A percentile compares a stretch with the other conserved stretches of the same genome.
Evolutionary conservation across 2,113 vertebrate genomes (phyloP).

Genomic region (Balaeniceps rex): DNA sequence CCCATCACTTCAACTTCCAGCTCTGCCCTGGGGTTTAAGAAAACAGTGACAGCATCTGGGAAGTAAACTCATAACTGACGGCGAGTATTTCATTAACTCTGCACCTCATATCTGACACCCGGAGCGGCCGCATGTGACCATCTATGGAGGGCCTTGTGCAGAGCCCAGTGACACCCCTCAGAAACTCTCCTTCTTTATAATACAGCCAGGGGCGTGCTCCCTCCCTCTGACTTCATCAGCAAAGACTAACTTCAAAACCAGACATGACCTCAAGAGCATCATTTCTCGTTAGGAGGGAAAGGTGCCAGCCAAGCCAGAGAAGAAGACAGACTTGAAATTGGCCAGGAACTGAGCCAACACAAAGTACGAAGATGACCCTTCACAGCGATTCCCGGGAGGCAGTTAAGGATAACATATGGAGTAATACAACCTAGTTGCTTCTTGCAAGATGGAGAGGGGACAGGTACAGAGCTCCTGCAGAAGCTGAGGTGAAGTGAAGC

Average conservation of each 20-base stretch:
- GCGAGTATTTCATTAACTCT: background rate
- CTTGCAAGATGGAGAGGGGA: background rate
- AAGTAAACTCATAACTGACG: background rate
- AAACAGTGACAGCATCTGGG: background rate
- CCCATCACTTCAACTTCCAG: background rate
- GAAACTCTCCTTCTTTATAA: background rate
- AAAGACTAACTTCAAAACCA: background rate
- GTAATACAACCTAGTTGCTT: background rate
- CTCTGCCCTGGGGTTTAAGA: background rate
- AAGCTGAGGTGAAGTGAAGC: background rate
- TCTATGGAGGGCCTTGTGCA: background rate
- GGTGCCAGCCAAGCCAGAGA: background rate
- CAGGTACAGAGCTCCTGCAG: background rate
- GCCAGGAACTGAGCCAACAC: background rate
- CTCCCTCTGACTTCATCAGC: background rate
- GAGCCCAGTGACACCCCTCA: background rate
- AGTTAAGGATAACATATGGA: background rate
- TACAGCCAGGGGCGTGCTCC: background rate
- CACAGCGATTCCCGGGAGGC: accelerated
- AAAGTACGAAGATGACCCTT: background rate
- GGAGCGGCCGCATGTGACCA: background rate
- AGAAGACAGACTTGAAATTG: background rate
- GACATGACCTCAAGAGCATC: background rate
- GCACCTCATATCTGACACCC: background rate
- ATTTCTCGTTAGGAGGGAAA: background rate